Percentiles rank a stretch among this genome's conserved stretches.
These are phyloP conservation scores for Drosophila kepulauana DNA, from an alignment of 1,140 invertebrate genomes.

Conservation along the genomic window DNA sequence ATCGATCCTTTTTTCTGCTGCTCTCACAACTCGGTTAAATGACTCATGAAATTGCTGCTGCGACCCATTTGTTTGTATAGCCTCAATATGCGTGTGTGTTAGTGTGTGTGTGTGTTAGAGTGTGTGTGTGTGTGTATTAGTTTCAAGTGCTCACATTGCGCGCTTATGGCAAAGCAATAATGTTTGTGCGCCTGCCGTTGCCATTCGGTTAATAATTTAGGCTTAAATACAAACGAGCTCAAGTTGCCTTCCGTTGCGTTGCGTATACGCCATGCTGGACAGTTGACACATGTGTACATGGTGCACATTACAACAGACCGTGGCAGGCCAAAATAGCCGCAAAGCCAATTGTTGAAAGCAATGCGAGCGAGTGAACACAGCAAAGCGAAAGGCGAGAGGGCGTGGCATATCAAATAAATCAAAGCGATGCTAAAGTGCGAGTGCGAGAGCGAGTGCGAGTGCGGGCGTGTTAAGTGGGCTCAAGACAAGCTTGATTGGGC, in stretches of 20 bases:
- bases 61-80: slow-evolving; percentile 71
- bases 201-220: slow-evolving; percentile 79
- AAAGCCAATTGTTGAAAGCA: slow-evolving; percentile 80
- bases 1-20: slow-evolving; percentile 60
- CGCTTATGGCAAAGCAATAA: slow-evolving; percentile 81
- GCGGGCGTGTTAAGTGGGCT: slow-evolving; percentile 78
- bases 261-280: slow-evolving; percentile 72
- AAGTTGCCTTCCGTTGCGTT: slow-evolving; percentile 52
- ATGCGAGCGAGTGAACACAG: neutral
- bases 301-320: slow-evolving; percentile 33
- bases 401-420: slow-evolving; percentile 61
- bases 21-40: slow-evolving; percentile 77
- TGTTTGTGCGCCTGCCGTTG: slow-evolving; percentile 61
- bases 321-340: slow-evolving; percentile 66
- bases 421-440: slow-evolving; percentile 54
- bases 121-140: slow-evolving; percentile 57
- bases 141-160: slow-evolving; percentile 68
- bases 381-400: slow-evolving; percentile 32
- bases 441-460: slow-evolving; percentile 54
- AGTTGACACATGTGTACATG: slow-evolving; percentile 56
- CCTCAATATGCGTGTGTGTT: slow-evolving; percentile 6
- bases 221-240: slow-evolving; percentile 78
- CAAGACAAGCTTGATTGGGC: slow-evolving; percentile 79
- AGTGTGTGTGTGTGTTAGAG: slow-evolving; percentile 11
- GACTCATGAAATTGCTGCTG: slow-evolving; percentile 82